phyloP scores from a whole-genome alignment of 1,140 invertebrate species.

The Rhizoglyphus robini region DNA sequence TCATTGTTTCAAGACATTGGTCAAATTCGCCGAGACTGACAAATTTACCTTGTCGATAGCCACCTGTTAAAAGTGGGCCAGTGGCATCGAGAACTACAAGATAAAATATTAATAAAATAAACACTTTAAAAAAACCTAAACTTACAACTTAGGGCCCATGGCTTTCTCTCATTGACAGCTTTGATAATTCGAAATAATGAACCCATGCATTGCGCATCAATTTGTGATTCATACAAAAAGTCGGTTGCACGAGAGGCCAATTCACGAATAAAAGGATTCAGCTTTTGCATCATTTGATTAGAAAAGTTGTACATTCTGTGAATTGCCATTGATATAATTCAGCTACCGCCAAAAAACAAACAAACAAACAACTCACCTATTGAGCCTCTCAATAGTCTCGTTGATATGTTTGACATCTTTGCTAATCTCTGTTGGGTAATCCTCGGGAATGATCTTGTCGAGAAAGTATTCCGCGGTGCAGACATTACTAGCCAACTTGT shows the following conservation, averaged over 20 bases:
- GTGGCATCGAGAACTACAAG: constrained; percentile 28
- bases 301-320: constrained; percentile 14
- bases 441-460: not conserved
- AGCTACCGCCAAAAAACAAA: too few relatives aligned
- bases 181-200: not conserved
- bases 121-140: not conserved
- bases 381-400: constrained; percentile 8
- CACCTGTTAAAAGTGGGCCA: constrained; percentile 24
- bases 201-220: not conserved
- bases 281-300: not conserved
- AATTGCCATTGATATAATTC: not conserved
- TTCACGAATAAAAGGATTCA: constrained; percentile 4
- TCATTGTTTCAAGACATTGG: constrained; percentile 26
- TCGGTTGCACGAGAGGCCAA: constrained; percentile 2
- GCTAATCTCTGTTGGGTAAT: constrained; percentile 2
- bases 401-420: constrained; percentile 18
- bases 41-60: constrained; percentile 27
- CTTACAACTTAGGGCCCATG: constrained; percentile 18
- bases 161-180: not conserved
- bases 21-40: constrained; percentile 28
- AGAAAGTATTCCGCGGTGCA: constrained; percentile 10
- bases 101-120: constrained; percentile 10
- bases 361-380: not conserved
- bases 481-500: not conserved
- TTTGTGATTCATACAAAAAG: constrained; percentile 1